Evolutionary conservation across 2,888 invertebrate species (phyloP).

Genomic region (Drosophila neonasuta): DNA sequence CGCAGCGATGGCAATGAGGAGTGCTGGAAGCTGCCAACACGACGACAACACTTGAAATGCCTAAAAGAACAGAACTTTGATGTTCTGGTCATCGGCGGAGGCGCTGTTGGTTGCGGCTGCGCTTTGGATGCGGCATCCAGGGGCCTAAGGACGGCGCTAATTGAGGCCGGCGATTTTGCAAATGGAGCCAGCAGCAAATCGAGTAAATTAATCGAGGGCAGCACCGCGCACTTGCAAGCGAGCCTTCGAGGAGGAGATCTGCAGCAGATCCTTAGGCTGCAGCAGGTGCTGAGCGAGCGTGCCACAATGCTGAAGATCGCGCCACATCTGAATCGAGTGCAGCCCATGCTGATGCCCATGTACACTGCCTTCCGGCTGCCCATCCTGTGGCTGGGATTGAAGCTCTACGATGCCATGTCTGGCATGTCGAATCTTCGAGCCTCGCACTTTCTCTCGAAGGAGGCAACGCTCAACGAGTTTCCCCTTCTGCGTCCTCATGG

Average conservation of each 20-base stretch:
- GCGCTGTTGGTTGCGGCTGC: constrained; percentile 98
- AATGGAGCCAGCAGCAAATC: constrained; percentile 96
- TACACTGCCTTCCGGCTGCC: constrained; percentile 99
- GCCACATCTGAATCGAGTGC: constrained; percentile 96
- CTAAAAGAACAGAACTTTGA: constrained; percentile 92
- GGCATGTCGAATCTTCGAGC: constrained; percentile 96
- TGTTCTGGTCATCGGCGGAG: constrained; percentile 97
- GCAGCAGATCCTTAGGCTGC: constrained; percentile 99
- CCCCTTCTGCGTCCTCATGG: constrained; percentile 98
- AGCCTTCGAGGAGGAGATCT: constrained; percentile 93
- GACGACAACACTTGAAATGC: constrained; percentile 89
- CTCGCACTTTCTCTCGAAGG: constrained; percentile 96
- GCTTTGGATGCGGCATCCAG: constrained; percentile 96
- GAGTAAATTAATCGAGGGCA: constrained; percentile 99
- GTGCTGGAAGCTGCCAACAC: constrained; percentile 85
- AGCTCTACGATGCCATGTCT: constrained; percentile 98
- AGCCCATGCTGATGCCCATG: constrained; percentile 99
- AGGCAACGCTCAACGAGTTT: constrained; percentile 95
- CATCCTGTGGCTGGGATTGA: constrained; percentile 99
- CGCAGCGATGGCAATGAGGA: not conserved
- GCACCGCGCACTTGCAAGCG: constrained; percentile 97
- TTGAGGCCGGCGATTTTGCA: constrained; percentile 98
- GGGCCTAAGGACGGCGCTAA: constrained; percentile 96
- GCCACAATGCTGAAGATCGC: constrained; percentile 96
- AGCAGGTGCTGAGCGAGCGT: constrained; percentile 97